Percentiles rank a stretch among this genome's conserved stretches.
Evolutionary conservation across 2,888 invertebrate species (phyloP).

Genomic region (Hirtodrosophila cameraria): DNA sequence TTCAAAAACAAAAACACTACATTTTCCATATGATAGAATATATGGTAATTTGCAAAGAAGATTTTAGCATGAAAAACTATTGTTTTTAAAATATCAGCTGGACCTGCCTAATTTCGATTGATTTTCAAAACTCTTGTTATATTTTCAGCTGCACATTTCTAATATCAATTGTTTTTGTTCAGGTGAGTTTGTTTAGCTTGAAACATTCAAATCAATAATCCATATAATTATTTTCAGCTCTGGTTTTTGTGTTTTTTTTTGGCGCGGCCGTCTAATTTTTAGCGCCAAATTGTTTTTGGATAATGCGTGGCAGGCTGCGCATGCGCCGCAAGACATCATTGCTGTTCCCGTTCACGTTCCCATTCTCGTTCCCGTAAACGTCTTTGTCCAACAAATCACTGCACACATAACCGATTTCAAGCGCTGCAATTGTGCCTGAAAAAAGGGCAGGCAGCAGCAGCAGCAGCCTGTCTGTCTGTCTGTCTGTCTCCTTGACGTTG

Average conservation of each 20-base stretch:
- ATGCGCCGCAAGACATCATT: constrained; percentile 73
- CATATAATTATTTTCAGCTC: constrained; percentile 25
- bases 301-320: constrained; percentile 67
- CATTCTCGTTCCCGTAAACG: constrained; percentile 25
- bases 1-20: too few species aligned
- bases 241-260: constrained; percentile 45
- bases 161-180: constrained; percentile 12
- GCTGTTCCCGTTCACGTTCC: constrained; percentile 9
- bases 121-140: too few species aligned
- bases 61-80: too few species aligned
- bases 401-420: constrained; percentile 66
- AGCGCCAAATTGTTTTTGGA: constrained; percentile 67
- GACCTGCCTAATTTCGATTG: too few species aligned
- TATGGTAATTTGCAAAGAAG: too few species aligned
- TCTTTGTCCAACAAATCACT: constrained; percentile 60
- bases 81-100: too few species aligned
- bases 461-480: constrained; percentile 20
- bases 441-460: constrained; percentile 37
- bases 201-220: constrained; percentile 20
- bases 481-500: constrained; percentile 54
- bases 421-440: constrained; percentile 63
- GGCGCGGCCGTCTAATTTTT: constrained; percentile 63
- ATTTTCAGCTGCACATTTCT: not conserved
- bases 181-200: constrained; percentile 29
- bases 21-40: too few species aligned